These are phyloP conservation scores for Caerostris darwini DNA, from an alignment of 1,140 invertebrate genomes.

Conservation along the genomic window DNA sequence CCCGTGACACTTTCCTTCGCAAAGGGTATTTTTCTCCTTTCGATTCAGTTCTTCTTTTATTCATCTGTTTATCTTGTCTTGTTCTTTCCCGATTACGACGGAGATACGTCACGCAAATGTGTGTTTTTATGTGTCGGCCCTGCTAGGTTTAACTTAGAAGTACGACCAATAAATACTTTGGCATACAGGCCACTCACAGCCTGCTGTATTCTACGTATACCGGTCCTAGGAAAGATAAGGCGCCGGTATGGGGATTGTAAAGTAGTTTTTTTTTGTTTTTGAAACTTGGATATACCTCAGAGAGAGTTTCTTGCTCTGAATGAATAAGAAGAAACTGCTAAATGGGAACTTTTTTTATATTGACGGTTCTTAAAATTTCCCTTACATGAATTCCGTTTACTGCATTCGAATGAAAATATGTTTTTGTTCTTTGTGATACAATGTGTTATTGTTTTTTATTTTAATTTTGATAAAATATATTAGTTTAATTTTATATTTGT, in stretches of 20 bases:
- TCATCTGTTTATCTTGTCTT: slow-evolving; percentile 42
- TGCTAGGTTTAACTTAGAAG: slow-evolving; percentile 24
- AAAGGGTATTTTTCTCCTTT: slow-evolving; percentile 57
- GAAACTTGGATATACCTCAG: background rate
- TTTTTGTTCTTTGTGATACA: no score
- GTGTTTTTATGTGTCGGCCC: slow-evolving; percentile 58
- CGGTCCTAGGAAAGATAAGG: background rate
- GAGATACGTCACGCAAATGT: slow-evolving; percentile 30
- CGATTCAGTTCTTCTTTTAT: slow-evolving; percentile 42
- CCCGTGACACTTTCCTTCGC: slow-evolving; percentile 51
- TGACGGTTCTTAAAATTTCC: no score
- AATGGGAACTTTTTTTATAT: no score
- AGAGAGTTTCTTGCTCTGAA: background rate
- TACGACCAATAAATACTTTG: slow-evolving; percentile 53
- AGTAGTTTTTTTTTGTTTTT: background rate
- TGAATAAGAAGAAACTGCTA: background rate
- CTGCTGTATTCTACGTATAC: background rate
- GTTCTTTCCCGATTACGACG: slow-evolving; percentile 19
- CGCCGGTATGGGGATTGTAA: slow-evolving; percentile 8
- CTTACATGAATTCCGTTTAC: no score
- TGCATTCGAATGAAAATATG: no score
- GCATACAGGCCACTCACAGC: slow-evolving; percentile 2
- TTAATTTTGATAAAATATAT: no score
- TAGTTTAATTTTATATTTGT: no score
- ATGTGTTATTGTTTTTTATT: no score